Evolutionary conservation across 1,140 invertebrate genomes (phyloP), one percentile per base, ranked within the genome.

Genomic region (Aphaenogaster ashmeadi): DNA sequence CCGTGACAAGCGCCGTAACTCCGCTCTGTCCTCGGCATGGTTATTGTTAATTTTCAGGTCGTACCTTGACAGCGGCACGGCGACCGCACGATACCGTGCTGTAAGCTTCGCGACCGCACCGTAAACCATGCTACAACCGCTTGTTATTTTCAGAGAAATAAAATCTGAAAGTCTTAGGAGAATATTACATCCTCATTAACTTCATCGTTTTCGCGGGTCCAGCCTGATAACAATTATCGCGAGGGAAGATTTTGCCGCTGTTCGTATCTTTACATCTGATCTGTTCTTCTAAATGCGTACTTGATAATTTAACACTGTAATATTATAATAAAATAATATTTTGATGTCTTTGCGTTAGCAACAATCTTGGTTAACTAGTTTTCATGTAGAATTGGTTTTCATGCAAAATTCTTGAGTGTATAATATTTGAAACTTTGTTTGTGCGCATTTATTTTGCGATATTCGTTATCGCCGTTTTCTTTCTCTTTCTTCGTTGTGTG

Each of bases 21-120:
- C 18, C 38, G n/a, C 27, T 3, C 6, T 47, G 13, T 47, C 21
- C n/a, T 54, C 11, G n/a, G n/a, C 21, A 64, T 15, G 54, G 38
- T 87, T 89, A 84, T 90, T 87, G 77, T 90, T 90, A 89, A 90
- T 90, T 89, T 87, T 69, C 75, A 41, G 66, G 54, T 74, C 44
- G 74, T 66, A 69, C n/a, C 41, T 75, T 41, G 86, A 21, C 60
- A 21, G 41, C 7, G n/a, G 52, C 21, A 21, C 38, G 8, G 18
- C 21, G 11, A 38, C 69, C 58, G 21, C 71, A 58, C n/a, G 38
- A 15, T 56, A 47, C 44, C 60, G n/a, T n/a, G 21, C 11, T 3
- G 36, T 44, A 44, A 44, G 15, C 38, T 27, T 69, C 38, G 79
- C 54, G 33, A 33, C 27, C 69, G 41, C 27, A 44, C 8, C 21